These are phyloP conservation scores for Xiphorhynchus erythropygius DNA, from an alignment of 2,797 vertebrate genomes.

Conservation along the genomic window DNA sequence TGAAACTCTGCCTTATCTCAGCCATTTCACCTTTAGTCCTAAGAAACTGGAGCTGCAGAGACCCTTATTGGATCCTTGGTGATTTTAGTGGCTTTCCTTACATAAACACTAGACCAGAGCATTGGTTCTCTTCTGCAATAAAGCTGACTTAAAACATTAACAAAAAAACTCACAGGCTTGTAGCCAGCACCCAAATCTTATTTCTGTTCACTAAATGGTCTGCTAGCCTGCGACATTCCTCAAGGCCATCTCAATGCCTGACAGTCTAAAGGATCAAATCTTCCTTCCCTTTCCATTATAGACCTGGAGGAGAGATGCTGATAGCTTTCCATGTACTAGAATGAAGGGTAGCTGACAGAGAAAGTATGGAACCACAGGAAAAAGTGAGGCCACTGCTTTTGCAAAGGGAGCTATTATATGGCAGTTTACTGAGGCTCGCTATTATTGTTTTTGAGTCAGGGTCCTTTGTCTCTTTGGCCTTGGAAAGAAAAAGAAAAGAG, in stretches of 20 bases:
- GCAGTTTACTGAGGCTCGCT: not conserved
- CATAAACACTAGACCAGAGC: not conserved
- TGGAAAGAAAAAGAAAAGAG: not conserved
- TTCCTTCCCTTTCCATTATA: not conserved
- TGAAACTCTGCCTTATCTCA: not conserved
- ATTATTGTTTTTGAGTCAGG: not conserved
- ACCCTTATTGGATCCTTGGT: not conserved
- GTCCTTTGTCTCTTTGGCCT: not conserved
- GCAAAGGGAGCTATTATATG: not conserved
- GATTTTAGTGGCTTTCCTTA: not conserved
- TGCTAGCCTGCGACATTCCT: not conserved
- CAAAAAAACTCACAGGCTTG: not conserved
- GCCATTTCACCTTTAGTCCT: not conserved
- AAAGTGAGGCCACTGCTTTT: not conserved
- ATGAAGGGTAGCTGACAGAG: not conserved
- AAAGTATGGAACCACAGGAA: not conserved
- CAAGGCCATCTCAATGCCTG: not conserved
- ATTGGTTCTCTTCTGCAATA: not conserved
- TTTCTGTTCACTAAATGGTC: not conserved
- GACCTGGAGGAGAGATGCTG: not conserved
- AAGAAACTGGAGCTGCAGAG: not conserved
- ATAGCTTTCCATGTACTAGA: not conserved
- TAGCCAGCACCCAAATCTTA: not conserved
- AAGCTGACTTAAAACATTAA: not conserved
- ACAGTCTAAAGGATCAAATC: not conserved